Evolutionary conservation across 2,113 vertebrate genomes (phyloP), one percentile per base, ranked within the genome.

Genomic region (Nipponia nippon): DNA sequence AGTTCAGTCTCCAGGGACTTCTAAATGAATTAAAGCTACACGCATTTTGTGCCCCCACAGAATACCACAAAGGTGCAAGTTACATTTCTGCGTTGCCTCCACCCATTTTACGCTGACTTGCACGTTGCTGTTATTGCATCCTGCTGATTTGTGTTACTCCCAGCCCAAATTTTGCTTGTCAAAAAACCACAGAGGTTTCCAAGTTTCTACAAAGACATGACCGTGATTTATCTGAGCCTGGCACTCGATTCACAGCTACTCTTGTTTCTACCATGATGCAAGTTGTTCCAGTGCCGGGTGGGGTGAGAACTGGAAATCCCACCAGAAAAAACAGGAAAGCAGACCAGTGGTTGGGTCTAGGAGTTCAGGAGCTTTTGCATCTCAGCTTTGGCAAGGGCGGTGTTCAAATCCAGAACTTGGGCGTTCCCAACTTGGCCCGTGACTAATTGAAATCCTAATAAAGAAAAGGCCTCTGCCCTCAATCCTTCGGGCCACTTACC

Each of bases 381-480:
- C 84, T 90, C 79, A 58, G 63, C 89, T 92, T 67, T 84, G 89
- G 87, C 69, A 59, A 83, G 82, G 91, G 83, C 52, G 1, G 36
- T 9, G 46, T 89, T 77, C 89, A 92, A 96, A 94, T 86, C 72
- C 82, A 84, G 87, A 97, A 95, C n/a, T 3, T 89, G 95, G 96
- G 94, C 75, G 56, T 89, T 92, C 90, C 93, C 69, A 84, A 20
- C 93, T 95, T 98, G 97, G 95, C 95, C 97, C 77, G 50, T 97
- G 95, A 98, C 97, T 98, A 97, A 98, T 66, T 96, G 97, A 97
- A 98, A 87, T 96, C 97, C 93, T 98, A 97, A 98, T 97, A 97
- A 98, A 98, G 97, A 83, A 83, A 62, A 94, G 93, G 95, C 90
- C 96, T 97, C 92, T 96, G 94, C 96, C 98, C 98, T 97, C 83